Evolutionary conservation across 2,797 vertebrate genomes (phyloP), one percentile per base, ranked within the genome.

Genomic region (Sorex maritimensis): DNA sequence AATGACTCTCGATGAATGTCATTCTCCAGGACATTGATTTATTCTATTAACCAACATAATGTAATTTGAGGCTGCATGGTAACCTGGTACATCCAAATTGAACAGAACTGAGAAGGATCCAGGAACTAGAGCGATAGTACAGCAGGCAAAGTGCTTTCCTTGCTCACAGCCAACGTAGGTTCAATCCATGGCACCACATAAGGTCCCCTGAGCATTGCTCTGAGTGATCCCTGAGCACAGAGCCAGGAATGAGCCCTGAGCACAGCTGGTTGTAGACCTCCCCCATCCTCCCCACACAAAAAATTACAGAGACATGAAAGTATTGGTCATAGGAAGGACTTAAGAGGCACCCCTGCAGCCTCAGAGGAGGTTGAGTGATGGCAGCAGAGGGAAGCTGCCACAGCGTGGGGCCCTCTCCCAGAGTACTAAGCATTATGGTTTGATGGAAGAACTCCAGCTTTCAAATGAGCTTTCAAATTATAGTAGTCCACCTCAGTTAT

Each of bases 41-140:
- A 61, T 68, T 92, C 86, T 17, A 63, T 63, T 21, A 26, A 26
- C 24, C 24, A 67, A n/a, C 4, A 26, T 6, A 67, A 67, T 67
- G 26, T 67, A 67, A 5, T 67, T 67, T 67, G 24, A 28, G 24
- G 26, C 8, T 63, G 19, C 9, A 8, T 44, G n/a, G 26, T 44
- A 65, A 24, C 9, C 6, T 44, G n/a, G 26, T 44, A 65, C 8
- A 77, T 52, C 14, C 19, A 83, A 65, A 61, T 11, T 73, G 24
- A 93, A 73, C 1, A 73, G n/a, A 75, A 88, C 41, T 71, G n/a
- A 78, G 74, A 61, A 86, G 44, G 77, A 73, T 38, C 71, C 49
- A 24, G 19, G 10, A 63, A 63, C 17, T 8, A 63, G 23, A 63
- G 23, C 5, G 61, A 19, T 6, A 63, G 17, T 63, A 14, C 55